Percentiles rank a stretch among this genome's conserved stretches.
phyloP scores from a whole-genome alignment of 2,797 vertebrate species.

The Hylomyscus alleni region DNA sequence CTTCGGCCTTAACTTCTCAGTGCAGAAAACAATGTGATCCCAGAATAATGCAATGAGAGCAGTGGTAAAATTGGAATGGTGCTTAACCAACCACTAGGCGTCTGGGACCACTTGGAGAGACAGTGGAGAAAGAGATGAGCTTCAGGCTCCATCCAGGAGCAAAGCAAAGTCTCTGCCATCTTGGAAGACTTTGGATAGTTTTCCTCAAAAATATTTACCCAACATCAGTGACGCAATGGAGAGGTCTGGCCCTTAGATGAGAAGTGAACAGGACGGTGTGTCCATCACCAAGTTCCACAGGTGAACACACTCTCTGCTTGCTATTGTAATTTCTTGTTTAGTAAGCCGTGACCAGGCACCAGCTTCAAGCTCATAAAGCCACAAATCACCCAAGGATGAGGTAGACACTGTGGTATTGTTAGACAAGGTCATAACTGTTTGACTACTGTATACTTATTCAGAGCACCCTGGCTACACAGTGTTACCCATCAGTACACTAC shows the following conservation, averaged over 20 bases:
- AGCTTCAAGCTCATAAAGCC: background rate
- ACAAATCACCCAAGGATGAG: background rate
- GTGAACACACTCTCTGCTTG: background rate
- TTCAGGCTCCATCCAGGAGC: background rate
- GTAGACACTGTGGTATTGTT: background rate
- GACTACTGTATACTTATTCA: background rate
- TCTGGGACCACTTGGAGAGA: background rate
- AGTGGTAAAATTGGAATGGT: accelerated
- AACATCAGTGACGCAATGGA: background rate
- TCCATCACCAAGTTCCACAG: background rate
- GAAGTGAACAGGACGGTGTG: background rate
- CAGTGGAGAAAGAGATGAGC: background rate
- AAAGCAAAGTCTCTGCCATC: background rate
- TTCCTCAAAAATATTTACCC: background rate
- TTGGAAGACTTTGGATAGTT: slow-evolving; percentile 1
- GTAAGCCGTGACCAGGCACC: background rate
- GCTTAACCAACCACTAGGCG: background rate
- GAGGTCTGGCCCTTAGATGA: background rate
- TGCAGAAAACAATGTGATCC: background rate
- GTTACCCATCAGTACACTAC: background rate
- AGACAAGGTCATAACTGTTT: background rate
- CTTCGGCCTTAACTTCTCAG: background rate
- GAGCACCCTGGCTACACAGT: background rate
- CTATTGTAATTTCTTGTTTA: background rate
- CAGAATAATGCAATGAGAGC: background rate